Evolutionary conservation across 2,797 vertebrate genomes (phyloP).

Genomic region (Sandelia bainsii): DNA sequence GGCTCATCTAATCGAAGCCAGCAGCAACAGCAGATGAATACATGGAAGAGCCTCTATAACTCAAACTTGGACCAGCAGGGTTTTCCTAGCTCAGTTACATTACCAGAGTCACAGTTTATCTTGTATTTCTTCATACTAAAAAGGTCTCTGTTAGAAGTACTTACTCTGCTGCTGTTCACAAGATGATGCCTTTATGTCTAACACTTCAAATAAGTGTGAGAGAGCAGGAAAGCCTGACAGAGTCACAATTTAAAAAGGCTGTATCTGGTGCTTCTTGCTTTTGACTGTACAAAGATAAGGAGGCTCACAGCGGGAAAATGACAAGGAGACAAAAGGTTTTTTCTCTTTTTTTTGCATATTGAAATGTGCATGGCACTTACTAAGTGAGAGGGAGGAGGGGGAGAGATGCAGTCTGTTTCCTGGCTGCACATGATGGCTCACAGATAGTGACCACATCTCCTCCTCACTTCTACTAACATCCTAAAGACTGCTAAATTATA

Average conservation of each 20-base stretch:
- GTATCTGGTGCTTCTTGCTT: constrained; percentile 35
- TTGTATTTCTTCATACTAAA: constrained; percentile 34
- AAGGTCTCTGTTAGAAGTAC: constrained; percentile 41
- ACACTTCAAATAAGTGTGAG: constrained; percentile 52
- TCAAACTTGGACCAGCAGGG: constrained; percentile 39
- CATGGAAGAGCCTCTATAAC: constrained; percentile 40
- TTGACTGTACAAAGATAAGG: constrained; percentile 56
- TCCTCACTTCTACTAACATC: background rate
- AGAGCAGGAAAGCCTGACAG: constrained; percentile 35
- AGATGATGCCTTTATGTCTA: constrained; percentile 35
- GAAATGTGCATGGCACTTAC: constrained; percentile 31
- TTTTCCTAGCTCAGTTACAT: constrained; percentile 43
- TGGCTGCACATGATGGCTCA: constrained; percentile 14
- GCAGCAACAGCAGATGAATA: constrained; percentile 32
- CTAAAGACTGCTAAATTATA: background rate
- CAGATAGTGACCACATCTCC: constrained; percentile 1
- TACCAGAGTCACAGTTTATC: constrained; percentile 45
- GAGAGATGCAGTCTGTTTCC: constrained; percentile 4
- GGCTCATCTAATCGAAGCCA: constrained; percentile 58
- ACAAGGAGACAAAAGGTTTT: constrained; percentile 21
- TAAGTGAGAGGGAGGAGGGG: background rate
- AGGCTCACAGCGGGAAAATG: constrained; percentile 31
- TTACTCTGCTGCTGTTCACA: constrained; percentile 51
- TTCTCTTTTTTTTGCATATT: constrained; percentile 45
- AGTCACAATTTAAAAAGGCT: constrained; percentile 46